Conservation (phyloP, 2,888 invertebrate species). For the Icerya purchasi region DNA sequence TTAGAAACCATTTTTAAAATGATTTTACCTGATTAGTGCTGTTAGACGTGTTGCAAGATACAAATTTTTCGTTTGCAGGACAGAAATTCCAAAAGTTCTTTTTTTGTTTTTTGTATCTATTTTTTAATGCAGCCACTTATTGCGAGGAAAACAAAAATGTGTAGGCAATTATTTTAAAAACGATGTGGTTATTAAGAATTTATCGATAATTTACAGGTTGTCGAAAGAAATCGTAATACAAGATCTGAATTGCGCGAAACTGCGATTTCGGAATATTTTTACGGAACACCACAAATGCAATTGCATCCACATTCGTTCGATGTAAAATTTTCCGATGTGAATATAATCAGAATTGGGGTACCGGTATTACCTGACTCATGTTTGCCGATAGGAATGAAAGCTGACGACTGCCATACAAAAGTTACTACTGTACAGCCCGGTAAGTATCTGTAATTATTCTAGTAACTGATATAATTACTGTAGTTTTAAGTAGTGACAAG, state of each 20-base stretch:
- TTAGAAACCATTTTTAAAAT: no score
- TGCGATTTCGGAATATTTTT: constrained; percentile 82
- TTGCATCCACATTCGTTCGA: constrained; percentile 88
- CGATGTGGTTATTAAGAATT: constrained; percentile 52
- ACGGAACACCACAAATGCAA: constrained; percentile 50
- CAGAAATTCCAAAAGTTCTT: no score
- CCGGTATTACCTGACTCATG: constrained; percentile 84
- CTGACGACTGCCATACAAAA: constrained; percentile 75
- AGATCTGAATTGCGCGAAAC: constrained; percentile 56
- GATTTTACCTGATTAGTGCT: no score
- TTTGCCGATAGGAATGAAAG: constrained; percentile 87
- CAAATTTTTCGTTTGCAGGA: no score
- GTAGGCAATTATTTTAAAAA: no score
- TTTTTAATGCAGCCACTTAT: no score
- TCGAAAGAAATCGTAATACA: constrained; percentile 52
- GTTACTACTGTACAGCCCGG: constrained; percentile 59
- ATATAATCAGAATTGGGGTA: constrained; percentile 84
- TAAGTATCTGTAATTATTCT: no score
- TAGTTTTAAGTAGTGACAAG: no score
- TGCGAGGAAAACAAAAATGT: no score
- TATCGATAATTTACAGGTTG: constrained; percentile 37
- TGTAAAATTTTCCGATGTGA: constrained; percentile 70
- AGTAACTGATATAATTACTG: no score
- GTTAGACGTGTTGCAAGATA: no score
- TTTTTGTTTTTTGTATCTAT: no score